A percentile compares a stretch with the other conserved stretches of the same genome.
phyloP scores from a whole-genome alignment of 2,797 vertebrate species.

The Crocodylus rhombifer region DNA sequence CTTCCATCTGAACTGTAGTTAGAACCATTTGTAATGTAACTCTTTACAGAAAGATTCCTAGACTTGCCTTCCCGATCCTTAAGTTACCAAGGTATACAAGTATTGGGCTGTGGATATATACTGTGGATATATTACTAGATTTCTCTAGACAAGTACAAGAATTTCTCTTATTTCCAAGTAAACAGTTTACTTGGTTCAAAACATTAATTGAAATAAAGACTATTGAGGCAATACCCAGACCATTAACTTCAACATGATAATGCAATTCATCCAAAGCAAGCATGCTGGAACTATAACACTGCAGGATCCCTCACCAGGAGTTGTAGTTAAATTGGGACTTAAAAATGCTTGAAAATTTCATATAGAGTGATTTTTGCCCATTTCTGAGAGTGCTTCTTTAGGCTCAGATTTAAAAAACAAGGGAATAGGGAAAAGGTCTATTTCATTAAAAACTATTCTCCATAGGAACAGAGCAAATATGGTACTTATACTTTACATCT shows the following conservation, averaged over 20 bases:
- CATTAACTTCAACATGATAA: neutral
- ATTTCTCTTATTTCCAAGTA: neutral
- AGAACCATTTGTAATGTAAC: neutral
- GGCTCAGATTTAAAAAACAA: neutral
- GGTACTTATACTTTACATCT: neutral
- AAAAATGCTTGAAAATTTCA: neutral
- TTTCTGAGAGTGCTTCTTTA: neutral
- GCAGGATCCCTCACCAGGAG: neutral
- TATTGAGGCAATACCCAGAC: neutral
- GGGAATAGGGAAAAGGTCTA: neutral
- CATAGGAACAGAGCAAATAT: neutral
- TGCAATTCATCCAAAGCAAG: neutral
- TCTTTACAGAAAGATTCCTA: neutral
- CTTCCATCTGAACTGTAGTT: neutral
- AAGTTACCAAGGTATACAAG: conserved; percentile 1
- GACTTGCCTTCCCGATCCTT: conserved; percentile 33
- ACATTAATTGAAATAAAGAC: neutral
- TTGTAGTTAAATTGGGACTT: neutral
- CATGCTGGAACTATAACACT: neutral
- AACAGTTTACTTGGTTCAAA: neutral
- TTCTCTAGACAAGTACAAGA: neutral
- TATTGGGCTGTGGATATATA: neutral
- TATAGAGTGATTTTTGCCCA: neutral
- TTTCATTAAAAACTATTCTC: too few species aligned
- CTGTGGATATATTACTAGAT: neutral